These are phyloP conservation scores for Ostrea denselamellosa DNA, from an alignment of 1,140 invertebrate species.

Conservation along the genomic window DNA sequence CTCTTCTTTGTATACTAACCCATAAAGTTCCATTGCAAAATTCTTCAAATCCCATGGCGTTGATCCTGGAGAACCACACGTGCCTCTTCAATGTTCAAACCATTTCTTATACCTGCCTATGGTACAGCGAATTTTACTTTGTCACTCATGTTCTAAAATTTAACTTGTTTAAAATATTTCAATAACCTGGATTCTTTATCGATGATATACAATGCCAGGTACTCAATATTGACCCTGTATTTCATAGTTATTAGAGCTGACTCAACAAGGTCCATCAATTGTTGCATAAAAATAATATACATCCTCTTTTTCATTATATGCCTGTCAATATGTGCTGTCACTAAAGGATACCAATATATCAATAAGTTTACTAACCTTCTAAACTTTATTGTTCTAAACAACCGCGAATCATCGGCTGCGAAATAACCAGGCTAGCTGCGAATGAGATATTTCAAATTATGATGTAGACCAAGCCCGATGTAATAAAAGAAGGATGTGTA, in stretches of 20 bases:
- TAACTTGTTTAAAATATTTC: not conserved
- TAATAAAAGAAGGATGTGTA: too few relatives aligned
- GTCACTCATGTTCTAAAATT: not conserved
- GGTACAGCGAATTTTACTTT: not conserved
- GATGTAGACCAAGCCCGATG: too few relatives aligned
- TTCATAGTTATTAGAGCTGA: not conserved
- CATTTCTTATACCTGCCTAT: not conserved
- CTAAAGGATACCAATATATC: too few relatives aligned
- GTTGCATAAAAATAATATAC: too few relatives aligned
- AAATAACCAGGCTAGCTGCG: too few relatives aligned
- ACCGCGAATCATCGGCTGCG: too few relatives aligned
- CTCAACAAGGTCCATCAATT: too few relatives aligned
- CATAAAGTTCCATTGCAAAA: conserved; percentile 49
- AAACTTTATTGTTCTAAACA: too few relatives aligned
- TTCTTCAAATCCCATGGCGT: conserved; percentile 29
- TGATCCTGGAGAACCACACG: not conserved
- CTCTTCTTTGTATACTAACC: conserved; percentile 20
- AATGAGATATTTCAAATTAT: too few relatives aligned
- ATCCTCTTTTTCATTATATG: too few relatives aligned
- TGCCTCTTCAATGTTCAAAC: not conserved
- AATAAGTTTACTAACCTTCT: too few relatives aligned
- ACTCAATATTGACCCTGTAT: not conserved
- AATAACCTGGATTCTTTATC: not conserved
- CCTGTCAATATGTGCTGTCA: too few relatives aligned
- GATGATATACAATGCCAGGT: not conserved